Evolutionary conservation across 2,113 vertebrate species (phyloP).

Genomic region (Chinchilla lanigera): DNA sequence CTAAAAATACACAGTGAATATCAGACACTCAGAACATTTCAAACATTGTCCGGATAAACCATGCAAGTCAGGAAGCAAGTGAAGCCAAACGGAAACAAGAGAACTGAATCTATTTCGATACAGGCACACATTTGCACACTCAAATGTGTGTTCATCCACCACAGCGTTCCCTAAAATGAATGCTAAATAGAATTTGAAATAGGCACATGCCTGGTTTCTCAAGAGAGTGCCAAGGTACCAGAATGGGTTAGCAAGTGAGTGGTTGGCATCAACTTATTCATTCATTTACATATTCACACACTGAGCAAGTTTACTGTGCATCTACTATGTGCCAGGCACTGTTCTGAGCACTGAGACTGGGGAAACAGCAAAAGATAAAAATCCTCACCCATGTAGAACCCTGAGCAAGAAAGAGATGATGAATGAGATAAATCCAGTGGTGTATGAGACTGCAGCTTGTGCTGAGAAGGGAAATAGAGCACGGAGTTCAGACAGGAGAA

Average conservation of each 20-base stretch:
- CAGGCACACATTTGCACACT: no score
- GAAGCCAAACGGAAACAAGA: background rate
- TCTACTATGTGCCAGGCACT: background rate
- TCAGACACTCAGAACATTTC: background rate
- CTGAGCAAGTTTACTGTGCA: background rate
- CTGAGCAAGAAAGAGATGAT: background rate
- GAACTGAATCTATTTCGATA: background rate
- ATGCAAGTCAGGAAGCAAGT: background rate
- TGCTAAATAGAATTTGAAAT: background rate
- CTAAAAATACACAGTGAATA: background rate
- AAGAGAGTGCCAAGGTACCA: background rate
- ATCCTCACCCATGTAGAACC: background rate
- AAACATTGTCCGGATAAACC: background rate
- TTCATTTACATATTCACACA: background rate
- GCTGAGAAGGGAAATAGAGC: background rate
- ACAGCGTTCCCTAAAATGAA: background rate
- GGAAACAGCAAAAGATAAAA: background rate
- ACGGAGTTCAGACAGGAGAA: background rate
- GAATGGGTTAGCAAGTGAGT: rapidly evolving
- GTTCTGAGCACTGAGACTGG: background rate
- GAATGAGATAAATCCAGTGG: background rate
- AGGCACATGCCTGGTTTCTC: background rate
- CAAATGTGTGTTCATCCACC: rapidly evolving
- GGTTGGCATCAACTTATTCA: background rate
- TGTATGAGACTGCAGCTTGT: rapidly evolving